Base-by-base conservation (phyloP, 2,888 invertebrate genomes). In the Tipula lateralis region DNA sequence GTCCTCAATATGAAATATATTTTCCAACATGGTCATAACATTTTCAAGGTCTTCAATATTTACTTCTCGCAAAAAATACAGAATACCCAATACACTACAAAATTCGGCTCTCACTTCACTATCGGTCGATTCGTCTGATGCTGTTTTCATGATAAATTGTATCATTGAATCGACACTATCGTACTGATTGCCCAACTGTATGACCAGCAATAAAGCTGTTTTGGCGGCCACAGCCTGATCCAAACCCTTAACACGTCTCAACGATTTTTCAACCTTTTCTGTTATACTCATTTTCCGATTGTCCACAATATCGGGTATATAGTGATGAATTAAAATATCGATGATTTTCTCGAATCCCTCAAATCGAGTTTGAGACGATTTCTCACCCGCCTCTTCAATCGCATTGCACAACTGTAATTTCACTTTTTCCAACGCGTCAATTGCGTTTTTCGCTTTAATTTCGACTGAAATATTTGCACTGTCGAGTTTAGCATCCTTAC, bases 351-450 rank as follows among this genome's bases (percentile, higher is more conserved):
- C 93, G 85, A 97, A 92, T 83, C 95, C 94, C 13, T 92, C 91
- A 0, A 94, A 93, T 84, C 98, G 93, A 6, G 95, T 95, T 87
- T 96, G 96, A 9, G 95, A 94, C 86, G 97, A 96, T 87, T 98
- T 97, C 87, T 97, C 96, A 13, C 94, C 93, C 66, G 97, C 92
- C 24, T 95, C 95, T 88, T 99, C 99, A 84, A 99, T 93, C 0
- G 95, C 93, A 88, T 97, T 97, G 32, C 93, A 92, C 34, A 99
- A 92, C 89, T 97, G 97, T 87, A 97, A 97, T 90, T 98, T 98
- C 86, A 96, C 94, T 86, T 92, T 92, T 87, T 93, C 93, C 13
- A 66, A 24, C 12, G 66, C 66, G 24, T 66, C 24, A 66, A 1
- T 1, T 0, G 7, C 66, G 24, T 24, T 24, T 66, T 9, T 66